phyloP scores from a whole-genome alignment of 2,888 invertebrate species.

The Buathra laborator region DNA sequence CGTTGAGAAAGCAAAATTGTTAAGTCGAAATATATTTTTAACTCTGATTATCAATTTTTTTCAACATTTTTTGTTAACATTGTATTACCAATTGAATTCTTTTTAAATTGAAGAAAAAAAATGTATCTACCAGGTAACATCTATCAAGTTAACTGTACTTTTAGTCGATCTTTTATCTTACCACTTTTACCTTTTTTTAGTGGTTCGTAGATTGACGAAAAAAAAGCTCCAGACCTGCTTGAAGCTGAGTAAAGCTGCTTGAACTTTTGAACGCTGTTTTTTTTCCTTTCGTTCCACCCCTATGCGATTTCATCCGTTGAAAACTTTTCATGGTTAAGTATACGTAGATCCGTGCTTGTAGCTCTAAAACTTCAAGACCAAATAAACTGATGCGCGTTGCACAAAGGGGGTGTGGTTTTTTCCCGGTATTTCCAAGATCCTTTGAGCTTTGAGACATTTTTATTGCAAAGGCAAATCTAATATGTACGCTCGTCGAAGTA shows the following conservation, averaged over 20 bases:
- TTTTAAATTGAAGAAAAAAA: too few relatives aligned
- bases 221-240: not conserved
- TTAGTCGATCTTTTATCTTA: too few relatives aligned
- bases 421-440: not conserved
- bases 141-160: too few relatives aligned
- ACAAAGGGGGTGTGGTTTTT: not conserved
- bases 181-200: not conserved
- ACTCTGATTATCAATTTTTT: too few relatives aligned
- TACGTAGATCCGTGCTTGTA: not conserved
- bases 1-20: too few relatives aligned
- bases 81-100: too few relatives aligned
- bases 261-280: not conserved
- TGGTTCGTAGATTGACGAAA: not conserved
- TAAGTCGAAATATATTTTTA: too few relatives aligned
- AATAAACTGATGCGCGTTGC: not conserved
- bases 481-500: not conserved
- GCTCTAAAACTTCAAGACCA: not conserved
- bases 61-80: too few relatives aligned
- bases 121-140: too few relatives aligned
- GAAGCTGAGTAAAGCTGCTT: not conserved
- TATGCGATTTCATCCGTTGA: constrained; percentile 5
- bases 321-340: constrained; percentile 4
- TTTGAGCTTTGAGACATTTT: constrained; percentile 7
- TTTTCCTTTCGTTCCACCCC: not conserved
- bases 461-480: not conserved